Base-by-base conservation (phyloP, 2,888 invertebrate species). In the Tetramorium bicarinatum region DNA sequence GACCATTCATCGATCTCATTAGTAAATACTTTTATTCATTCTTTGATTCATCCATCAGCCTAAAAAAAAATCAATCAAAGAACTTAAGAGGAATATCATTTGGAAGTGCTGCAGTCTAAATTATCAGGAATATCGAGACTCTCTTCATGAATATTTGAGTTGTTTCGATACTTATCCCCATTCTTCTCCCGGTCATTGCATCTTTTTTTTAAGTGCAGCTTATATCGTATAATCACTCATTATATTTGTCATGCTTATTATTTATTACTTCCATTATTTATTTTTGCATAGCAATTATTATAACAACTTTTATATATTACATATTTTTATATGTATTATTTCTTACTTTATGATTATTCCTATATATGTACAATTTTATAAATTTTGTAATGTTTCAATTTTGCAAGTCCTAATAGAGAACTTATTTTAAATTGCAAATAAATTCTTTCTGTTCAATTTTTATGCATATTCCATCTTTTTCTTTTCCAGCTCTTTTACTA, bases 61-160 rank as follows among this genome's bases (percentile, higher is more conserved):
- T 54, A 8, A 13, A 66, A 54, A 66, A 77, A 15, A 41, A 54
- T 25, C 52, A 8, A 54, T 29, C 9, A 15, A 69, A 67, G 29
- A 8, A n/a, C 9, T 47, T 18, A 15, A 69, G 21, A n/a, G 41
- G 34, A 44, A 69, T 21, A 34, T 69, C 21, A 44, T 44, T 29
- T 15, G n/a, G 1, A 56, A 59, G 18, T 34, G 15, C 44, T 38
- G 44, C 77, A 54, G n/a, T 41, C 34, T 34, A 69, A 59, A 79
- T 79, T 79, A 11, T 34, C 13, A 11, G 15, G 6, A 77, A 67
- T 56, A 34, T n/a, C 54, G 67, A 77, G n/a, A 29, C 3, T 77
- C 11, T 67, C 67, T 56, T 69, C n/a, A 77, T 77, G 25, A 6
- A 67, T 54, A 13, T 41, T 66, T 25, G 41, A 52, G 0, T n/a